phyloP scores from a whole-genome alignment of 1,140 invertebrate species.

The Oncopodura yosiiana region DNA sequence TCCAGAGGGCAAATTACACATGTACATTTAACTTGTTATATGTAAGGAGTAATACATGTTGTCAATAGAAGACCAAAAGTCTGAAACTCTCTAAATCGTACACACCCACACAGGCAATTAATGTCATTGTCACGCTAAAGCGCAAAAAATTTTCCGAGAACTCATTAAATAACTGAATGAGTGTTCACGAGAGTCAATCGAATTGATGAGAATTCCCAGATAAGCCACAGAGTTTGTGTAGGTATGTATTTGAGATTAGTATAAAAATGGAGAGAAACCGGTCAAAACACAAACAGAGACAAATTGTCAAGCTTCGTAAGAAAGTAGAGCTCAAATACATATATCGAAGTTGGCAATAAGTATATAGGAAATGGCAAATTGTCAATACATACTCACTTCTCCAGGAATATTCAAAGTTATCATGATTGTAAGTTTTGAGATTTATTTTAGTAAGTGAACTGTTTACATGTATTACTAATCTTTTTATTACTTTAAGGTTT shows the following conservation, averaged over 20 bases:
- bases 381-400: neutral
- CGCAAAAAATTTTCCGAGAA: neutral
- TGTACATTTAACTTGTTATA: neutral
- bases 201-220: neutral
- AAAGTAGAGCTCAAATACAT: neutral
- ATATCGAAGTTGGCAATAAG: neutral
- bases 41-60: too few relatives aligned
- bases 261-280: neutral
- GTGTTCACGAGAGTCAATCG: neutral
- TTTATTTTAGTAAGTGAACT: neutral
- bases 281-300: neutral
- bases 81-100: neutral
- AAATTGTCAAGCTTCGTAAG: neutral
- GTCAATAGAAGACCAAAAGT: too few relatives aligned
- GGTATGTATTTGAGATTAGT: neutral
- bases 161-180: neutral
- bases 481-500: neutral
- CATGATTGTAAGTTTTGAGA: neutral
- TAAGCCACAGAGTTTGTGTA: neutral
- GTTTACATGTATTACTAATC: neutral
- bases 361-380: neutral
- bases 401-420: neutral
- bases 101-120: neutral
- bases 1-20: neutral
- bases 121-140: neutral